Base-by-base conservation (phyloP, 2,113 vertebrate genomes). In the Mobula birostris region DNA sequence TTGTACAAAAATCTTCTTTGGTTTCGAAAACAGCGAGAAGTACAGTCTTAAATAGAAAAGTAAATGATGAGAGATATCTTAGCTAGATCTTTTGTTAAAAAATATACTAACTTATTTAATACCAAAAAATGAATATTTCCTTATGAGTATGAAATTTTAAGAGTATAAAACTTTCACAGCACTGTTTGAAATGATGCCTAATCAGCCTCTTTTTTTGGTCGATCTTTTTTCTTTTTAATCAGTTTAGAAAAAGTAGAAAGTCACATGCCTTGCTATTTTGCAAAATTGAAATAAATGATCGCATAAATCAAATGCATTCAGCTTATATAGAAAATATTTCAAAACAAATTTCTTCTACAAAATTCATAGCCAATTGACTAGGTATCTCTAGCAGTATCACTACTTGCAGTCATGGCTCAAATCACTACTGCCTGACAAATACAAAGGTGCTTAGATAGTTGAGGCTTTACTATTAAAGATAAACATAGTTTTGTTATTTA, bases 201-300 rank as follows among this genome's bases (percentile, higher is more conserved):
- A 36, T 74, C 66, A 21, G 40, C 48, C 19, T 21, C 1, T 27
- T 68, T 0, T 36, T 70, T 40, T 5, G 32, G 29, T 91, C 88
- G 0, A 91, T 70, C 68, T 91, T n/a, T 2, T 40, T 91, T 66
- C 21, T 91, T 70, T 68, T 70, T 36, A 21, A 92, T 72, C 90
- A 92, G 68, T 92, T 72, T 68, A 92, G 21, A 32, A 72, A 92
- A 91, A 91, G 32, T 91, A 36, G 32, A 91, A 92, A 48, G 32
- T 74, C 32, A 92, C 11, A 24, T 74, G 7, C 68, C n/a, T 9
- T 24, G 21, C 7, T 92, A 58, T 58, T 66, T 68, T 70, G 32
- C 6, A 36, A 91, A 68, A 91, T 70, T 91, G 90, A 92, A 92
- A 92, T 72, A 92, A 92, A 92, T 72, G 63, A 70, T 7, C 21